Percentiles rank a stretch among this genome's conserved stretches.
phyloP scores from a whole-genome alignment of 2,797 vertebrate species.

The Amblyraja radiata region DNA sequence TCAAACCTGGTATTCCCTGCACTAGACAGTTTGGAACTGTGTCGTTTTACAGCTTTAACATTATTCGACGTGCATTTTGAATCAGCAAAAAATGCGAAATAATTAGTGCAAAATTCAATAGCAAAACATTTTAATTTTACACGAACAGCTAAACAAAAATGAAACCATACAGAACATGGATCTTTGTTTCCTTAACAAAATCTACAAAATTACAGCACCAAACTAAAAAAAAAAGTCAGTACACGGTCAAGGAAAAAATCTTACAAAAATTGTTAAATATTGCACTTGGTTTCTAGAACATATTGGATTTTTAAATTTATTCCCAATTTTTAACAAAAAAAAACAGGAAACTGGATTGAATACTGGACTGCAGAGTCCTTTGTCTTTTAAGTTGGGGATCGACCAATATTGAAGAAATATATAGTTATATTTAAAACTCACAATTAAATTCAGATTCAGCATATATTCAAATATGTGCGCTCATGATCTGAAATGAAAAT shows the following conservation, averaged over 20 bases:
- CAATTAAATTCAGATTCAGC: background rate
- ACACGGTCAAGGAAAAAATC: slow-evolving; percentile 78
- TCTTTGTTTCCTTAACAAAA: slow-evolving; percentile 75
- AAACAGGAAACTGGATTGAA: slow-evolving; percentile 75
- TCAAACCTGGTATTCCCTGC: background rate
- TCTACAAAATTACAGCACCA: slow-evolving; percentile 80
- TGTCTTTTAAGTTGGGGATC: slow-evolving; percentile 63
- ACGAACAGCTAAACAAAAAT: slow-evolving; percentile 81
- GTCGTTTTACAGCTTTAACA: background rate
- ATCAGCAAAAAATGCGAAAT: background rate
- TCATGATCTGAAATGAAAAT: background rate
- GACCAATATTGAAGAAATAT: slow-evolving; percentile 63
- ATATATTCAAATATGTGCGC: background rate
- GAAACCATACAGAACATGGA: slow-evolving; percentile 82
- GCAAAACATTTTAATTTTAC: slow-evolving; percentile 70
- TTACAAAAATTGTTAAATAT: slow-evolving; percentile 85
- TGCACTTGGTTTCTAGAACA: slow-evolving; percentile 93
- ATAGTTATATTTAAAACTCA: background rate
- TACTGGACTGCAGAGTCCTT: slow-evolving; percentile 71
- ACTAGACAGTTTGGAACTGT: background rate
- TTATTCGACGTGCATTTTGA: background rate
- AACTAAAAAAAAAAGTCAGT: slow-evolving; percentile 64
- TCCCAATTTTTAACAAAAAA: slow-evolving; percentile 51
- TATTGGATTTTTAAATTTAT: slow-evolving; percentile 66
- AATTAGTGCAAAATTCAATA: background rate